Conservation (phyloP, 2,113 vertebrate species). For the Silurus glanis region DNA sequence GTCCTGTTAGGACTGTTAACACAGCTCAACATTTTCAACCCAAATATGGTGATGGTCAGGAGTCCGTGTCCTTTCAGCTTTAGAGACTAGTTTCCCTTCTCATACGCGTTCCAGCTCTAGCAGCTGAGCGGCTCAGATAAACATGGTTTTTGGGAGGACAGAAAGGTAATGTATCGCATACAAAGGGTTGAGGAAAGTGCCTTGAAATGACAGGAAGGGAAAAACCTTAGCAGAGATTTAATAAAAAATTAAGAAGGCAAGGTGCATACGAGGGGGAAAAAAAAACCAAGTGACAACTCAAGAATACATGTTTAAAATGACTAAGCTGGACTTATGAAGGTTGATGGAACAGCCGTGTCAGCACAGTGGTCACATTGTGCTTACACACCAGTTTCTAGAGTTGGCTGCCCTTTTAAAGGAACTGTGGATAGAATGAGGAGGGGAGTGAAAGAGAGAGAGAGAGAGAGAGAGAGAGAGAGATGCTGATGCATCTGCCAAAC, state of each 20-base stretch:
- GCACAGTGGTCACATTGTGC: conserved; percentile 55
- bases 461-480: not conserved
- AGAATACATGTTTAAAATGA: not conserved
- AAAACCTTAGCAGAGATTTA: not conserved
- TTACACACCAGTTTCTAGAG: conserved; percentile 61
- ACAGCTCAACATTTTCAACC: not conserved
- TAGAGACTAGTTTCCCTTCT: not conserved
- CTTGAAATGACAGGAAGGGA: not conserved
- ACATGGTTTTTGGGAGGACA: not conserved
- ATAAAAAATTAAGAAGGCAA: not conserved
- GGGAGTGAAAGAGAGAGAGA: not conserved
- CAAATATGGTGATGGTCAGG: not conserved
- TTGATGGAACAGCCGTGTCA: conserved; percentile 62
- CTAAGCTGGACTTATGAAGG: not conserved
- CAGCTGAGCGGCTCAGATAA: not conserved
- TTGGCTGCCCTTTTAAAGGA: conserved; percentile 16
- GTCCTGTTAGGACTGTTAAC: not conserved
- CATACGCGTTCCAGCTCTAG: not conserved
- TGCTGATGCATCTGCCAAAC: not conserved
- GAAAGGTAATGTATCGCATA: not conserved
- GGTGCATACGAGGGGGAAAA: not conserved
- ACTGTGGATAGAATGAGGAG: not conserved
- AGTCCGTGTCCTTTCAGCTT: not conserved
- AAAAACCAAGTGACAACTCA: not conserved
- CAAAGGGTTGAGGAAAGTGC: too few relatives aligned